Conservation (phyloP, 2,113 vertebrate genomes). For the Taurulus bubalis region DNA sequence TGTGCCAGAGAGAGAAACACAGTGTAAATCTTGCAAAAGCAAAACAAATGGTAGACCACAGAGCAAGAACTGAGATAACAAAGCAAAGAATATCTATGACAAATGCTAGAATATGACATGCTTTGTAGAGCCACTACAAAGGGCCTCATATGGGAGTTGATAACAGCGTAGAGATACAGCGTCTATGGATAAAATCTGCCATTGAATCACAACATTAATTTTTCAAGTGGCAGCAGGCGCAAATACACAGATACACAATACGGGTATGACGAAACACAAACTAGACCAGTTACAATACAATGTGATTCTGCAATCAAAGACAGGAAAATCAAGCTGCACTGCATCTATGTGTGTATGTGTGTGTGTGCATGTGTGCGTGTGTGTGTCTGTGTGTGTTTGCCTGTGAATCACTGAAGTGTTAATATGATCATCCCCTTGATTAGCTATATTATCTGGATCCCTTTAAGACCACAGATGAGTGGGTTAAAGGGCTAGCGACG, state of each 20-base stretch:
- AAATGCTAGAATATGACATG: constrained; percentile 68
- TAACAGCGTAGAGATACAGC: constrained; percentile 49
- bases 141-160: constrained; percentile 64
- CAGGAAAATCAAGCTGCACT: constrained; percentile 32
- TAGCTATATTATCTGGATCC: constrained; percentile 72
- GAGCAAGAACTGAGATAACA: constrained; percentile 67
- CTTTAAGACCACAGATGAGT: constrained; percentile 71
- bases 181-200: constrained; percentile 48
- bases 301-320: constrained; percentile 43
- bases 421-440: constrained; percentile 74
- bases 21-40: constrained; percentile 65
- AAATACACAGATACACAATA: constrained; percentile 35
- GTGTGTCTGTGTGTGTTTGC: not conserved
- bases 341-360: not conserved
- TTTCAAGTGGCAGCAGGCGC: constrained; percentile 46
- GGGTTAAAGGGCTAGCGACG: constrained; percentile 72
- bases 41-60: constrained; percentile 71
- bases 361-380: constrained; percentile 8
- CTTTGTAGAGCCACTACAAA: constrained; percentile 70
- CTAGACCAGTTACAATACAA: constrained; percentile 41
- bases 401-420: constrained; percentile 48
- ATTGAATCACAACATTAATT: constrained; percentile 57
- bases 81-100: constrained; percentile 61
- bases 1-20: constrained; percentile 59
- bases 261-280: constrained; percentile 37